Conservation (phyloP, 2,113 vertebrate genomes). For the Hoplias malabaricus region DNA sequence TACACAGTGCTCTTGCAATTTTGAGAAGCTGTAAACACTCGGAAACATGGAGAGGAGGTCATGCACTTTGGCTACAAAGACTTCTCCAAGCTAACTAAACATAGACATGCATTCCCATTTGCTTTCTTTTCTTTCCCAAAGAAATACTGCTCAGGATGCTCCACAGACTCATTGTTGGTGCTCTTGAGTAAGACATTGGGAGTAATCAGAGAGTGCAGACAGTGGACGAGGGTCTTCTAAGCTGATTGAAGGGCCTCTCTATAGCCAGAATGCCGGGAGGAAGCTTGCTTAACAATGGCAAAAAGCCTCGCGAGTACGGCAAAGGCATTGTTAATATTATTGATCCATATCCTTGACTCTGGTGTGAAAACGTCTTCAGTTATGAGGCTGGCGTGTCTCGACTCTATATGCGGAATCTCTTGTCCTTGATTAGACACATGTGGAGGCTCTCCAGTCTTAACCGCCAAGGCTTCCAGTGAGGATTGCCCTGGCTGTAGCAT, state of each 20-base stretch:
- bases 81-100: no score
- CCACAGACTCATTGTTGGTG: neutral
- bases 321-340: conserved; percentile 51
- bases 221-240: conserved; percentile 26
- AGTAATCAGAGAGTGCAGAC: conserved; percentile 33
- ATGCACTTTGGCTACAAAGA: no score
- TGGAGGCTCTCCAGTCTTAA: conserved; percentile 15
- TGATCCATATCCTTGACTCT: conserved; percentile 50
- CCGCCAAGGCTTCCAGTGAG: conserved; percentile 10
- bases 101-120: no score
- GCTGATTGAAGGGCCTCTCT: conserved; percentile 45
- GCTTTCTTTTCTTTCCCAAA: neutral
- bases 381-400: conserved; percentile 39
- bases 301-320: conserved; percentile 20
- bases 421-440: conserved; percentile 38
- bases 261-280: conserved; percentile 31
- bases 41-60: no score
- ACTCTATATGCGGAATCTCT: conserved; percentile 36
- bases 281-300: conserved; percentile 32
- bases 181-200: conserved; percentile 13
- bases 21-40: no score
- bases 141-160: neutral
- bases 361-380: conserved; percentile 50
- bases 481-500: neutral
- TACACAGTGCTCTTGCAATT: no score